These are phyloP conservation scores for Reticulitermes speratus DNA, from an alignment of 1,140 invertebrate genomes.

Conservation along the genomic window DNA sequence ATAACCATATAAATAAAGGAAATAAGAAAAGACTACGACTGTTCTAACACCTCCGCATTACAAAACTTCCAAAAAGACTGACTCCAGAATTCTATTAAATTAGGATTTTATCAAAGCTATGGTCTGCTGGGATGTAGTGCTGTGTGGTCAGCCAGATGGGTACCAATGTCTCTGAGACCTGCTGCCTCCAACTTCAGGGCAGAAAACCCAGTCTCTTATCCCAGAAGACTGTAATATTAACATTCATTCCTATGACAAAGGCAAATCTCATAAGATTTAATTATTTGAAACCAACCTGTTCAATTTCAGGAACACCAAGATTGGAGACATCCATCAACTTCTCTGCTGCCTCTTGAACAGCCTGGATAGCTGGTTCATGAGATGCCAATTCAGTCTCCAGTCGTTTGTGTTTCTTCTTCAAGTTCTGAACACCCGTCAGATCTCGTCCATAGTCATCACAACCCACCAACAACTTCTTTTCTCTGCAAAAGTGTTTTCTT, in stretches of 20 bases:
- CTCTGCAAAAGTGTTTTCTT: constrained; percentile 52
- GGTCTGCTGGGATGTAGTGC: no score
- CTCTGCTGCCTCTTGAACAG: constrained; percentile 94
- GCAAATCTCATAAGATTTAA: neutral
- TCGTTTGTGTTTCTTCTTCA: constrained; percentile 98
- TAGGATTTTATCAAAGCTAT: neutral
- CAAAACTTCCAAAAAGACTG: neutral
- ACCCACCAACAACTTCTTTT: constrained; percentile 96
- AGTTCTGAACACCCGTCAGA: constrained; percentile 95
- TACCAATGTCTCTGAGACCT: no score
- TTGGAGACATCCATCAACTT: constrained; percentile 97
- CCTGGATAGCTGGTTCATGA: constrained; percentile 96
- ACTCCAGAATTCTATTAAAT: neutral
- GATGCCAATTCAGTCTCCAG: constrained; percentile 93
- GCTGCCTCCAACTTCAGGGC: neutral
- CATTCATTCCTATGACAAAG: no score
- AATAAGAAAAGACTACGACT: no score
- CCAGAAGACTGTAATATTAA: neutral
- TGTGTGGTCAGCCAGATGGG: no score
- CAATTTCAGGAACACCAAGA: constrained; percentile 93
- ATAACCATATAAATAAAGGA: no score
- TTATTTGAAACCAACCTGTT: constrained; percentile 49
- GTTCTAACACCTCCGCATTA: no score
- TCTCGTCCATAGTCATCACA: constrained; percentile 98
- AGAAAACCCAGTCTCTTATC: neutral